phyloP scores from a whole-genome alignment of 1,140 invertebrate species.

The Portunus trituberculatus region DNA sequence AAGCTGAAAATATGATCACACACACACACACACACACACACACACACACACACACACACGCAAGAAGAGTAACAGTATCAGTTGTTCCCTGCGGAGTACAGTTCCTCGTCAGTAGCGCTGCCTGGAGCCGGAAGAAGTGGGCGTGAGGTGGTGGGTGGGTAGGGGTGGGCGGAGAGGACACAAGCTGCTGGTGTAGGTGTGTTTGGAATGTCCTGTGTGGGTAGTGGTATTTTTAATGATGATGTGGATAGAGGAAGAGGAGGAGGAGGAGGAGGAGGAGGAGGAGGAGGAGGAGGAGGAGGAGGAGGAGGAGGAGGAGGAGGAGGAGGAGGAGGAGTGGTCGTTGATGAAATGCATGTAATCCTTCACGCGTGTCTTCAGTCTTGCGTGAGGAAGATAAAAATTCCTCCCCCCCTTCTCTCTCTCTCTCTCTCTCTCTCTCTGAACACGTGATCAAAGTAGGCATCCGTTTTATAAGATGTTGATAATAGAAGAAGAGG shows the following conservation, averaged over 20 bases:
- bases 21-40: slow-evolving; percentile 3
- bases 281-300: not conserved
- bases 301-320: not conserved
- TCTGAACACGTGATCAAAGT: not conserved
- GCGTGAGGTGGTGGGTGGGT: not conserved
- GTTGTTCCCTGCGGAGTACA: too few relatives aligned
- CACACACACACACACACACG: not conserved
- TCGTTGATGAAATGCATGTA: not conserved
- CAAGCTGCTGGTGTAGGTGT: too few relatives aligned
- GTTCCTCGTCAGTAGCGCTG: not conserved
- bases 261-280: not conserved
- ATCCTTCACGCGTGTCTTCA: not conserved
- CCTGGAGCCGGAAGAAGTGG: not conserved
- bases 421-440: slow-evolving; percentile 10
- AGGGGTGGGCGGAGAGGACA: not conserved
- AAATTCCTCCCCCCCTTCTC: not conserved
- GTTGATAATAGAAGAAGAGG: too few relatives aligned
- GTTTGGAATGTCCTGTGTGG: not conserved
- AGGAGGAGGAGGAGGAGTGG: slow-evolving; percentile 15
- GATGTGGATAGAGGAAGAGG: not conserved
- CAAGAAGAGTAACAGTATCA: not conserved
- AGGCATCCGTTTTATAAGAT: too few relatives aligned
- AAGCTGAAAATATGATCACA: not conserved
- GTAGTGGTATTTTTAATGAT: not conserved
- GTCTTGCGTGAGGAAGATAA: not conserved